Conservation (phyloP, 2,797 vertebrate genomes). For the Pipistrellus pipistrellus region DNA sequence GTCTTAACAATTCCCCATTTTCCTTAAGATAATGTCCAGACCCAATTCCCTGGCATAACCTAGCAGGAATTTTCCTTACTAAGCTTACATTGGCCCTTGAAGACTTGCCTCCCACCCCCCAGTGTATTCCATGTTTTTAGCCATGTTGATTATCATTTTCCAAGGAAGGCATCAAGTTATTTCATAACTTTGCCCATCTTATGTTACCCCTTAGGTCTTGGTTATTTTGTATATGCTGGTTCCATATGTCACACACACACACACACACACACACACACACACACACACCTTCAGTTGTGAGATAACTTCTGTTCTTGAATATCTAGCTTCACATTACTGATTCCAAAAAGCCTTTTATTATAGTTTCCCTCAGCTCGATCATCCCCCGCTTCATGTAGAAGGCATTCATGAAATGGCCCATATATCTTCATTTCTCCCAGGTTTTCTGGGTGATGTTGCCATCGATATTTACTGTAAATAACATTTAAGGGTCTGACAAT, state of each 20-base stretch:
- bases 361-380: neutral
- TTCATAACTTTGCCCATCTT: neutral
- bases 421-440: neutral
- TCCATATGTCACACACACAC: neutral
- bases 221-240: neutral
- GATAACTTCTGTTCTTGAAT: neutral
- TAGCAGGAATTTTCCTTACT: neutral
- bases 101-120: neutral
- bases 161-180: neutral
- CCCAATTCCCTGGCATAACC: neutral
- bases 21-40: neutral
- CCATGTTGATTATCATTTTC: neutral
- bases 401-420: neutral
- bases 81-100: neutral
- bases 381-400: neutral
- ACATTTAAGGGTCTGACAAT: neutral
- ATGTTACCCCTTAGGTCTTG: neutral
- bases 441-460: neutral
- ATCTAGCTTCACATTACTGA: neutral
- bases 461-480: neutral
- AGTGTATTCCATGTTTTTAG: neutral
- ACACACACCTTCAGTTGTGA: neutral
- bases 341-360: neutral
- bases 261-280: neutral
- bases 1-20: neutral